Conservation (phyloP, 2,113 vertebrate genomes). For the Ceyx cyanopectus region DNA sequence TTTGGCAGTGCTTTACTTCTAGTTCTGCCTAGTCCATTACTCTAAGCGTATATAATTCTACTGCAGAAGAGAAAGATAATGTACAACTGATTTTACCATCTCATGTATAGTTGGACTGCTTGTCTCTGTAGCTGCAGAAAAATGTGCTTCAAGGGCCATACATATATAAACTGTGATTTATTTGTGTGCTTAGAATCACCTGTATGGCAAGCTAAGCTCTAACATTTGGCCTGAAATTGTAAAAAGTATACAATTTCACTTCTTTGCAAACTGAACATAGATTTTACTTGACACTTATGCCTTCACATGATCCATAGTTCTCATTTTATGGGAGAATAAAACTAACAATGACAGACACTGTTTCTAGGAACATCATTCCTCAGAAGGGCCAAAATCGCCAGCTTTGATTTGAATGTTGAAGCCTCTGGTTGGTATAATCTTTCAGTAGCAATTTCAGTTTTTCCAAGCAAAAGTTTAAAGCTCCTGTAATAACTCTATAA, state of each 20-base stretch:
- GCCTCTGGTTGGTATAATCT: background rate
- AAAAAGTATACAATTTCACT: background rate
- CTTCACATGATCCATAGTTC: background rate
- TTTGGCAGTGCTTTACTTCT: background rate
- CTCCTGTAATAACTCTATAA: background rate
- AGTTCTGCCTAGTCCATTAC: background rate
- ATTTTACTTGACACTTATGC: background rate
- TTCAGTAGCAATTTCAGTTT: slow-evolving; percentile 10
- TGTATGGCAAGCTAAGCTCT: background rate
- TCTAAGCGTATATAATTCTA: background rate
- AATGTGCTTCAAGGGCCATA: background rate
- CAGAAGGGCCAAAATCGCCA: background rate
- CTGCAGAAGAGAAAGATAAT: background rate
- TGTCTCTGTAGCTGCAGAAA: background rate
- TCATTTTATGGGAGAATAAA: slow-evolving; percentile 23
- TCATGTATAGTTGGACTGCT: background rate
- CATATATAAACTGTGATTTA: background rate
- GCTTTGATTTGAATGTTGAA: background rate
- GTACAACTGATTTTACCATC: background rate
- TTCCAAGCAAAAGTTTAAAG: slow-evolving; percentile 3
- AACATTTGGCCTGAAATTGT: background rate
- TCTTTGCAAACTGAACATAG: background rate
- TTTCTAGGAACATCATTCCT: background rate
- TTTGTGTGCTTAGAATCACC: background rate
- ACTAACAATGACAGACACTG: background rate